Percentiles rank a stretch among this genome's conserved stretches.
Conservation (phyloP, 2,797 vertebrate genomes). For the Acipenser oxyrinchus region DNA sequence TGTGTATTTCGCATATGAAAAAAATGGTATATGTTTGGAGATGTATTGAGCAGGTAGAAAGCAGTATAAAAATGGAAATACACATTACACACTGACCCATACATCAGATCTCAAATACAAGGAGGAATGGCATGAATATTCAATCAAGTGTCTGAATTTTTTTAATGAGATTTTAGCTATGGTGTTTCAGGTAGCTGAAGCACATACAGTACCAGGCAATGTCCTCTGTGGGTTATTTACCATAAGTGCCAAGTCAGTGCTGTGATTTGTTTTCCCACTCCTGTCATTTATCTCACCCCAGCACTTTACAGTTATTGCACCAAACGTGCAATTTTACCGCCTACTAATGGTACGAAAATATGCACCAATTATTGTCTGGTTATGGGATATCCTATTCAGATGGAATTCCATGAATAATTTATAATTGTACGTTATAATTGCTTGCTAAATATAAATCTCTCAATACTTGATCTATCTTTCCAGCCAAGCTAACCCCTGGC, state of each 20-base stretch:
- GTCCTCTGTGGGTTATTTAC: constrained; percentile 10
- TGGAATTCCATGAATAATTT: constrained; percentile 15
- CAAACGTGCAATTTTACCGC: constrained; percentile 12
- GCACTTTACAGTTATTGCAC: constrained; percentile 10
- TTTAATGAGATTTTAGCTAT: constrained; percentile 2
- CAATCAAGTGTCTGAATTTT: background rate
- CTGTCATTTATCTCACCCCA: constrained; percentile 19
- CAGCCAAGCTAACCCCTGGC: constrained; percentile 10
- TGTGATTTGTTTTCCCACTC: constrained; percentile 12
- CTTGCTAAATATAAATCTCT: constrained; percentile 25
- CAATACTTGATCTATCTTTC: constrained; percentile 18
- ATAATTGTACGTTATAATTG: constrained; percentile 7
- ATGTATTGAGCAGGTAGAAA: no score
- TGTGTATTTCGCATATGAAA: no score
- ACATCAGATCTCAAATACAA: no score
- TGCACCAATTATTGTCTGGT: constrained; percentile 21
- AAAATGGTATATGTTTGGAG: no score
- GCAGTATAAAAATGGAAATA: no score
- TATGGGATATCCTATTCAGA: constrained; percentile 14
- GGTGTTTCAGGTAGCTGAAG: background rate
- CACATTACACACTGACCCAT: no score
- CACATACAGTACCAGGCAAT: background rate
- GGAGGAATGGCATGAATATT: background rate
- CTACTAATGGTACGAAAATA: constrained; percentile 19
- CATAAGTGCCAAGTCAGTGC: constrained; percentile 8